Evolutionary conservation across 2,113 vertebrate species (phyloP).

Genomic region (Lontra canadensis): DNA sequence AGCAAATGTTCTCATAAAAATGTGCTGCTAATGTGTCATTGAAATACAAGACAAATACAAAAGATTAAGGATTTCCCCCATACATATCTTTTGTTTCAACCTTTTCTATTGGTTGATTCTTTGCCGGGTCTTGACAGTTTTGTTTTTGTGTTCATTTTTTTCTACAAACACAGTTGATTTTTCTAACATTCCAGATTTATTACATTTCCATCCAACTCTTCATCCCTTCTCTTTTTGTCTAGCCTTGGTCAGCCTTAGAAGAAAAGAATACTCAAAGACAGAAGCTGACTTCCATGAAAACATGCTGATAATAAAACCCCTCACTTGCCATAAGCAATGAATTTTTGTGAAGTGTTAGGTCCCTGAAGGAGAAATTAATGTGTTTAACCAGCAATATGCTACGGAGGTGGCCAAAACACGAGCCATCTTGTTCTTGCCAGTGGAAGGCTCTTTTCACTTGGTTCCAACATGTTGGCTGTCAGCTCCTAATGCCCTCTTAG

Average conservation of each 20-base stretch:
- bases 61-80: not conserved
- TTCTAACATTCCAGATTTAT: not conserved
- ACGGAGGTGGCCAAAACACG: not conserved
- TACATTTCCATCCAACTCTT: not conserved
- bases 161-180: not conserved
- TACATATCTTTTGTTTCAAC: not conserved
- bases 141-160: not conserved
- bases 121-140: not conserved
- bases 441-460: not conserved
- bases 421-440: not conserved
- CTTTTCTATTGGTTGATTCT: not conserved
- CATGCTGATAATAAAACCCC: not conserved
- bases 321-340: not conserved
- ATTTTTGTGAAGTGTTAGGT: not conserved
- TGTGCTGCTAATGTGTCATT: not conserved
- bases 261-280: not conserved
- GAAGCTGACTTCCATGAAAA: not conserved
- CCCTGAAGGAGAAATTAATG: not conserved
- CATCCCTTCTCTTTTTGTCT: not conserved
- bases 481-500: not conserved
- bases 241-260: not conserved
- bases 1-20: conserved; percentile 22
- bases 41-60: conserved; percentile 8
- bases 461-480: not conserved
- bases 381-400: not conserved